Evolutionary conservation across 2,113 vertebrate genomes (phyloP), one percentile per base, ranked within the genome.

Genomic region (Astur gentilis): DNA sequence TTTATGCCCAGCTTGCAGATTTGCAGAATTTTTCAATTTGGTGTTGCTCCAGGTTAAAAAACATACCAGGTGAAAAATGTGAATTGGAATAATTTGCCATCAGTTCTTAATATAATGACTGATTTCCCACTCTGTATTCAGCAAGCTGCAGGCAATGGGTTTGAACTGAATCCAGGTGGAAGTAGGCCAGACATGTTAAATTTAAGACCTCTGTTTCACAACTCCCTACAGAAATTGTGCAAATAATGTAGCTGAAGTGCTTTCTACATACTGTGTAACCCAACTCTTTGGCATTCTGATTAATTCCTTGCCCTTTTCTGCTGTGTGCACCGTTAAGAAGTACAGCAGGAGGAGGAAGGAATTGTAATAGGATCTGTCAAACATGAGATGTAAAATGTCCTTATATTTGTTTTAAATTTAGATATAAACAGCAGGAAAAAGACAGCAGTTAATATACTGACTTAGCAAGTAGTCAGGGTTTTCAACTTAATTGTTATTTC

Each of bases 131-230:
- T 97, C 94, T 96, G 94, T 93, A 97, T 97, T 95, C 95, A 97
- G 94, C 42, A 75, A 97, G 97, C 97, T 97, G 84, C 94, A 97
- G 97, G 98, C 97, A 97, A 95, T 0, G 67, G 89, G 91, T 97
- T 97, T 98, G 98, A 98, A 98, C 76, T n/a, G 80, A 95, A 89
- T 98, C 98, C 98, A 98, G 95, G 96, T 98, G 97, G 98, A 98
- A 96, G 89, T 87, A 92, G 89, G 97, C 98, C 98, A 98, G 97
- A 94, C 91, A 92, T 62, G 49, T 98, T 97, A 97, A 98, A 98
- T 98, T 97, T 97, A 98, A 98, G 96, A 96, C 96, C 91, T 98
- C 96, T 97, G 80, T 98, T 98, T 97, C 96, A 97, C 95, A 97
- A 96, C 96, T 98, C 98, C 97, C 97, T 96, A 93, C 85, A 98